Base-by-base conservation (phyloP, 2,797 vertebrate genomes). In the Sparidentex hasta region DNA sequence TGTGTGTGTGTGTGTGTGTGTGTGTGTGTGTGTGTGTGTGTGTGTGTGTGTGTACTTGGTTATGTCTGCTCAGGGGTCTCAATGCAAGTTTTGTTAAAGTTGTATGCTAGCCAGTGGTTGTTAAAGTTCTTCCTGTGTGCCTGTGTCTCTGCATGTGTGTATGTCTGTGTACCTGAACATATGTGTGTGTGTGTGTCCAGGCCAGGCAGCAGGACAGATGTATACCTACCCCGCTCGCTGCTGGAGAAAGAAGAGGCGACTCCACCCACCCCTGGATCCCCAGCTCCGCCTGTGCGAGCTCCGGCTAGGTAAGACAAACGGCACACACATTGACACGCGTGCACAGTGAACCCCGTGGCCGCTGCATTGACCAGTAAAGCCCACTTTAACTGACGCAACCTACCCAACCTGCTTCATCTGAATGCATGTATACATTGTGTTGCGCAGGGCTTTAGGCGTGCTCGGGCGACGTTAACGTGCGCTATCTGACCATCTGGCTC, bases 171-270 rank as follows among this genome's bases (percentile, higher is more conserved):
- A 20, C 80, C 47, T 74, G 1, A 20, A 16, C 81, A 20, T 83
- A 48, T 71, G n/a, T 91, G 29, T 88, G 80, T 85, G 75, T 88
- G 71, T 89, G 62, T 66, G 44, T 83, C 23, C 88, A 99, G 98
- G 96, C 68, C 93, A 97, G 76, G 97, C 97, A 65, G 96, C 97
- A 0, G 98, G 98, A 93, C 98, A 99, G 94, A 96, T 99, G 90
- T 99, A 99, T 86, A 98, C 97, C 0, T 99, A 99, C 83, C 98
- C 98, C 14, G 97, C 98, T 54, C 97, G 98, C 56, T 99, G 97
- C 92, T 99, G 98, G 98, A 97, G 97, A 85, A 99, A 99, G 95
- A 99, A 98, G 94, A 96, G 97, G 88, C 94, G 97, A 91, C 96
- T 98, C 81, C 98, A 98, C 87, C 96, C 96, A 1, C 97, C 97